These are phyloP conservation scores for Leptatherina wallacei DNA, from an alignment of 2,797 vertebrate species.

Conservation along the genomic window DNA sequence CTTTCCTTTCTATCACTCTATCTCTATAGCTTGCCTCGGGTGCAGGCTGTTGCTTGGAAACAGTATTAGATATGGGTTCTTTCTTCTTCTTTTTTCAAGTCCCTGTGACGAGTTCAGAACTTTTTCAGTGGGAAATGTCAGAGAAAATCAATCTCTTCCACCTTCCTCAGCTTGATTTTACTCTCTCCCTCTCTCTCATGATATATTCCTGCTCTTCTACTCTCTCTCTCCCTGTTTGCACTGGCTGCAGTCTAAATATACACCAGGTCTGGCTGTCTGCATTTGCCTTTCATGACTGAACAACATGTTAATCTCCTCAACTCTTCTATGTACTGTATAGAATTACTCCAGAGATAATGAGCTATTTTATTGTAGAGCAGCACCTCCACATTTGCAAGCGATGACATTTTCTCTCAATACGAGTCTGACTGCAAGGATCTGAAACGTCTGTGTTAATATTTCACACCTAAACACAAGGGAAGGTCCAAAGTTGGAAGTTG, in stretches of 20 bases:
- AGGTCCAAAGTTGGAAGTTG: neutral
- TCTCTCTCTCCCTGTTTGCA: neutral
- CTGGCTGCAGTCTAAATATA: conserved; percentile 65
- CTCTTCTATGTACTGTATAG: conserved; percentile 9
- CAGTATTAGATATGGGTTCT: conserved; percentile 77
- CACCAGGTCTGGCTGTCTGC: conserved; percentile 32
- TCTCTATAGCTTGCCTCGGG: conserved; percentile 60
- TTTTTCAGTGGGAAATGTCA: conserved; percentile 69
- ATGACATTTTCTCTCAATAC: neutral
- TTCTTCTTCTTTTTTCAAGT: conserved; percentile 39
- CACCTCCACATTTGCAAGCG: neutral
- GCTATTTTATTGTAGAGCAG: neutral
- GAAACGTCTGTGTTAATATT: neutral
- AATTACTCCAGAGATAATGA: neutral
- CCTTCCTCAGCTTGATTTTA: conserved; percentile 63
- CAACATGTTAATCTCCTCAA: conserved; percentile 39
- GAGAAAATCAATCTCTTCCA: conserved; percentile 70
- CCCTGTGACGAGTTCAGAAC: conserved; percentile 62
- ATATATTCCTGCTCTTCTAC: neutral
- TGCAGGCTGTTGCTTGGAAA: conserved; percentile 85
- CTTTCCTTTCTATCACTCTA: conserved; percentile 52
- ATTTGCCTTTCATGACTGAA: conserved; percentile 23
- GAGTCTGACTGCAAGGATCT: neutral
- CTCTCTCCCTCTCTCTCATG: conserved; percentile 3
- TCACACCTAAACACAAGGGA: neutral